Conservation (phyloP, 2,797 vertebrate species). For the Acipenser oxyrinchus region DNA sequence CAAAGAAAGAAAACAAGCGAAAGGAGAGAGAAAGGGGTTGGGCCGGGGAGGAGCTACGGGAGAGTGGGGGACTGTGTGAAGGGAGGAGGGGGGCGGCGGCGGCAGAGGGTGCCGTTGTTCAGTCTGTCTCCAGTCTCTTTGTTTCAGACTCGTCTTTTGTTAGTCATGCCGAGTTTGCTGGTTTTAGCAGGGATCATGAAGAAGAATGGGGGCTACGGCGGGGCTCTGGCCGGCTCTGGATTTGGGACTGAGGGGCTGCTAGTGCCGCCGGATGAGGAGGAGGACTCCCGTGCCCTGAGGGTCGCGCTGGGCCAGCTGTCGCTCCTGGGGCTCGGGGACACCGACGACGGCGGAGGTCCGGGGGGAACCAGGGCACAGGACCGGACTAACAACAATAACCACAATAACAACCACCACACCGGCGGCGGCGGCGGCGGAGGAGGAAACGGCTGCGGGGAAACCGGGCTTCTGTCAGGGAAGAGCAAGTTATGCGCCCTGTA, state of each 20-base stretch:
- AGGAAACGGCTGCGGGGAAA: conserved; percentile 41
- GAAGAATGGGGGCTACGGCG: conserved; percentile 85
- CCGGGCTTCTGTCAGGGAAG: conserved; percentile 62
- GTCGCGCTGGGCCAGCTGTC: conserved; percentile 94
- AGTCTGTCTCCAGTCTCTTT: conserved; percentile 80
- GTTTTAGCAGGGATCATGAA: conserved; percentile 98
- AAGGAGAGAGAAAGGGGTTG: conserved; percentile 48
- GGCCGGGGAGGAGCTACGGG: conserved; percentile 63
- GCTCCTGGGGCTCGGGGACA: conserved; percentile 83
- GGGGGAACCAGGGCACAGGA: conserved; percentile 58
- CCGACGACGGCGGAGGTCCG: conserved; percentile 71
- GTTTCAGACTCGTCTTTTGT: conserved; percentile 79
- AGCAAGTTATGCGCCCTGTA: conserved; percentile 91
- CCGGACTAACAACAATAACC: conserved; percentile 59
- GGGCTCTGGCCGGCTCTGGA: conserved; percentile 66
- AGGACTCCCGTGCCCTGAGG: conserved; percentile 91
- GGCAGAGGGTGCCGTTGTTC: conserved; percentile 74
- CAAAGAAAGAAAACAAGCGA: conserved; percentile 35
- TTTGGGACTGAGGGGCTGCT: conserved; percentile 83
- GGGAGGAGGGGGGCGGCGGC: conserved; percentile 41
- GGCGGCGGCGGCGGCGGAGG: conserved; percentile 10
- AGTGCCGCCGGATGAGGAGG: conserved; percentile 80
- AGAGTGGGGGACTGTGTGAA: conserved; percentile 46
- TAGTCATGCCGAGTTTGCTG: conserved; percentile 98
- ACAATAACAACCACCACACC: conserved; percentile 1